These are phyloP conservation scores for Orthonevra nobilis DNA, from an alignment of 2,888 invertebrate species.

Conservation along the genomic window DNA sequence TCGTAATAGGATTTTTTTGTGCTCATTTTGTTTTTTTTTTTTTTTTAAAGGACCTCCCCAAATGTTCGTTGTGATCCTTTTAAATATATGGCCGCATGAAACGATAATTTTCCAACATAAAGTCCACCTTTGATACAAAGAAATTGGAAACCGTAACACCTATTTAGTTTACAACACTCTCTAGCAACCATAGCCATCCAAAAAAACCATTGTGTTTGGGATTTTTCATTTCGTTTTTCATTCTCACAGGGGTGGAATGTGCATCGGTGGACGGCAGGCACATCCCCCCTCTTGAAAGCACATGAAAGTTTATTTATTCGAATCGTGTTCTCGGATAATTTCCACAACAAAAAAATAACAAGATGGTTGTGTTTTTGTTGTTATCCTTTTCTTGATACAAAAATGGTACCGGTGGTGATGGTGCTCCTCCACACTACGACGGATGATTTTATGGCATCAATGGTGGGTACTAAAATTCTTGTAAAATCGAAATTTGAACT, in stretches of 20 bases:
- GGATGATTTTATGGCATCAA: conserved; percentile 53
- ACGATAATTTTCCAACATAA: conserved; percentile 65
- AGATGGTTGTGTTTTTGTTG: conserved; percentile 25
- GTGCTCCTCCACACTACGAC: conserved; percentile 12
- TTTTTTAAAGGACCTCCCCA: background rate
- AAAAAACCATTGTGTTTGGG: background rate
- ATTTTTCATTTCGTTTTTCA: conserved; percentile 63
- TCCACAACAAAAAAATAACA: conserved; percentile 17
- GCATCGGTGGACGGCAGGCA: no score
- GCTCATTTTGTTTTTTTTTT: conserved; percentile 3
- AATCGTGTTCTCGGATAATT: conserved; percentile 68
- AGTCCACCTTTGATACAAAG: conserved; percentile 69
- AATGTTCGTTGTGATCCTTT: conserved; percentile 30
- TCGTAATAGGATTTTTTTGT: conserved; percentile 34
- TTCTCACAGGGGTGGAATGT: conserved; percentile 27
- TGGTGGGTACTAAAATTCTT: conserved; percentile 54
- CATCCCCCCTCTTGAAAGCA: background rate
- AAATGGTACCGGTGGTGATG: background rate
- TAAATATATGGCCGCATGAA: conserved; percentile 54
- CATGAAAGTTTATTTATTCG: conserved; percentile 65
- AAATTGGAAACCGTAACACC: conserved; percentile 70
- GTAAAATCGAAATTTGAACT: conserved; percentile 68
- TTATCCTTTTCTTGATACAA: conserved; percentile 8
- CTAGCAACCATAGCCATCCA: background rate
- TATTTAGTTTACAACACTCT: conserved; percentile 66